phyloP scores from a whole-genome alignment of 2,113 vertebrate genomes.

The Anser brachyrhynchus region DNA sequence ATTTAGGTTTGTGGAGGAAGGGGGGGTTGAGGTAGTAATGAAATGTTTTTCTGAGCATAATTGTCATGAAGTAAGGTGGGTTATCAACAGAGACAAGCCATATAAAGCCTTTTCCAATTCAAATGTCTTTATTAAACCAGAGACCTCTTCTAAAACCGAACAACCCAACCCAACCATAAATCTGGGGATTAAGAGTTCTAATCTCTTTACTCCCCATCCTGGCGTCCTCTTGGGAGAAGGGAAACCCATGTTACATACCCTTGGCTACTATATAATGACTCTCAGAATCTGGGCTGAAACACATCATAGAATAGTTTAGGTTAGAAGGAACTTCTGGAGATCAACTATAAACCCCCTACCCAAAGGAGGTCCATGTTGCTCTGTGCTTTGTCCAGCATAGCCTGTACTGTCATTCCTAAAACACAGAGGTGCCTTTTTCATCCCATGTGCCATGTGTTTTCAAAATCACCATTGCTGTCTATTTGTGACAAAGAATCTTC shows the following conservation, averaged over 20 bases:
- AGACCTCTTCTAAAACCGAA: background rate
- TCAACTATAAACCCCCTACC: background rate
- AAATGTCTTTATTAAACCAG: background rate
- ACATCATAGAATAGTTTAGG: background rate
- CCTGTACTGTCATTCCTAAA: background rate
- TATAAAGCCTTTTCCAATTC: background rate
- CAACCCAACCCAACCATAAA: background rate
- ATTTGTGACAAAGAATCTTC: background rate
- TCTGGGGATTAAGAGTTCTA: background rate
- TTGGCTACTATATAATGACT: background rate
- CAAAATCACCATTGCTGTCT: background rate
- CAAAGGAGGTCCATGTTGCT: background rate
- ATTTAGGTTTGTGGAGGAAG: background rate
- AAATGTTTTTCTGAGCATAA: background rate
- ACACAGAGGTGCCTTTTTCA: background rate
- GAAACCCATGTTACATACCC: background rate
- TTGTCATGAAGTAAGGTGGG: background rate
- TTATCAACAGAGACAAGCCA: background rate
- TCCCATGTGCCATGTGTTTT: rapidly evolving
- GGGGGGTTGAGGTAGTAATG: rapidly evolving
- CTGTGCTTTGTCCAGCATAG: background rate
- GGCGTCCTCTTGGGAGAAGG: background rate
- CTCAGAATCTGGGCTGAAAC: background rate
- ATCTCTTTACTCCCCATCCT: background rate
- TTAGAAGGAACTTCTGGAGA: background rate